phyloP scores from a whole-genome alignment of 1,140 invertebrate species.

The Ptiloglossa arizonensis region DNA sequence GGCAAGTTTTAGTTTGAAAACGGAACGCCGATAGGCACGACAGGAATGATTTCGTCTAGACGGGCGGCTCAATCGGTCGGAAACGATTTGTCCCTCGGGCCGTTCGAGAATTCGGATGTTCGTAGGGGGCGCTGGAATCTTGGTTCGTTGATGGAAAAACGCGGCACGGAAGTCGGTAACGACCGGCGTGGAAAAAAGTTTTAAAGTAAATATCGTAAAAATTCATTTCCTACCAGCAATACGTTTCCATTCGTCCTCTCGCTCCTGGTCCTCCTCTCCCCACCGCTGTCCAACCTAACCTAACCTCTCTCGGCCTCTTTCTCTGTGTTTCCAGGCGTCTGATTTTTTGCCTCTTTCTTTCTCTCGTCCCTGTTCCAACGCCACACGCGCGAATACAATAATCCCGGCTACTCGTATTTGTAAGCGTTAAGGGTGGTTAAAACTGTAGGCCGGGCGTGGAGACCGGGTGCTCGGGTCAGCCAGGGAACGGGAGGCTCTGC shows the following conservation, averaged over 20 bases:
- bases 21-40: slow-evolving; percentile 16
- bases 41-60: slow-evolving; percentile 53
- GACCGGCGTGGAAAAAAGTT: slow-evolving; percentile 62
- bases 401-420: slow-evolving; percentile 59
- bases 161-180: slow-evolving; percentile 63
- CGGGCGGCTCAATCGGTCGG: slow-evolving; percentile 56
- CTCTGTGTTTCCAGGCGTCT: too few species aligned
- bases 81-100: slow-evolving; percentile 56
- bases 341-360: slow-evolving; percentile 29
- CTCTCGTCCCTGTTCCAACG: slow-evolving; percentile 7
- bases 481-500: slow-evolving; percentile 30
- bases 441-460: not conserved
- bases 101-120: slow-evolving; percentile 45
- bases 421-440: slow-evolving; percentile 48
- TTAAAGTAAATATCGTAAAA: slow-evolving; percentile 72
- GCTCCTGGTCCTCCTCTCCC: not conserved
- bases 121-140: slow-evolving; percentile 26
- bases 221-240: slow-evolving; percentile 69
- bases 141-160: slow-evolving; percentile 50
- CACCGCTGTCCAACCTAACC: not conserved
- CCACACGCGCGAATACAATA: slow-evolving; percentile 59
- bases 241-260: slow-evolving; percentile 64
- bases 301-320: not conserved
- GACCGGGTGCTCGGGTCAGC: not conserved
- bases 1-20: slow-evolving; percentile 9